These are phyloP conservation scores for Ornithorhynchus anatinus DNA, from an alignment of 2,113 vertebrate species.

Conservation along the genomic window DNA sequence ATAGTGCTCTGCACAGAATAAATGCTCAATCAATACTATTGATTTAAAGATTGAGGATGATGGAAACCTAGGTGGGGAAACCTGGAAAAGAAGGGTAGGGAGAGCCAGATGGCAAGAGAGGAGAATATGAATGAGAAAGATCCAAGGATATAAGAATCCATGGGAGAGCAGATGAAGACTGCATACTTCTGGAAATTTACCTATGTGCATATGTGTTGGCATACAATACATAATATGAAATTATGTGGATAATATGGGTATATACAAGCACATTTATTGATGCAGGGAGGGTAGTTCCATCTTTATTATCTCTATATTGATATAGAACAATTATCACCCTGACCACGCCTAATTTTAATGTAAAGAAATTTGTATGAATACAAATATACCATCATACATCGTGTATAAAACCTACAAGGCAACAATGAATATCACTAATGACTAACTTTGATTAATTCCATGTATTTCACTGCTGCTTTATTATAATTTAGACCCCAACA, in stretches of 20 bases:
- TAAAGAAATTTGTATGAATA: conserved; percentile 10
- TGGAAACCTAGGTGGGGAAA: no score
- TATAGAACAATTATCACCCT: conserved; percentile 37
- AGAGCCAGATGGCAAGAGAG: neutral
- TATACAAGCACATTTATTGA: conserved; percentile 35
- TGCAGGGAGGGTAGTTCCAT: conserved; percentile 27
- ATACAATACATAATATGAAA: no score
- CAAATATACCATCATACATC: neutral
- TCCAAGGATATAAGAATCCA: no score
- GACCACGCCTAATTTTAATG: conserved; percentile 15
- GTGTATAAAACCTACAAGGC: neutral
- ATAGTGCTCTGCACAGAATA: no score
- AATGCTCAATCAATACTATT: no score
- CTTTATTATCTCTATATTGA: conserved; percentile 38
- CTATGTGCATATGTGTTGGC: no score
- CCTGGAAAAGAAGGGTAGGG: no score
- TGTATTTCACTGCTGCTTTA: conserved; percentile 47
- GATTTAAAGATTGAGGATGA: no score
- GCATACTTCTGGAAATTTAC: no score
- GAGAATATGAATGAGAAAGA: neutral
- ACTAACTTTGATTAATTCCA: conserved; percentile 53
- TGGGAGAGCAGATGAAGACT: no score
- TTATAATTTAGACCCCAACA: conserved; percentile 17
- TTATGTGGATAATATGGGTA: neutral
- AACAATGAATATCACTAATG: conserved; percentile 26